phyloP scores from a whole-genome alignment of 2,113 vertebrate genomes.

The Catharus minimus region DNA sequence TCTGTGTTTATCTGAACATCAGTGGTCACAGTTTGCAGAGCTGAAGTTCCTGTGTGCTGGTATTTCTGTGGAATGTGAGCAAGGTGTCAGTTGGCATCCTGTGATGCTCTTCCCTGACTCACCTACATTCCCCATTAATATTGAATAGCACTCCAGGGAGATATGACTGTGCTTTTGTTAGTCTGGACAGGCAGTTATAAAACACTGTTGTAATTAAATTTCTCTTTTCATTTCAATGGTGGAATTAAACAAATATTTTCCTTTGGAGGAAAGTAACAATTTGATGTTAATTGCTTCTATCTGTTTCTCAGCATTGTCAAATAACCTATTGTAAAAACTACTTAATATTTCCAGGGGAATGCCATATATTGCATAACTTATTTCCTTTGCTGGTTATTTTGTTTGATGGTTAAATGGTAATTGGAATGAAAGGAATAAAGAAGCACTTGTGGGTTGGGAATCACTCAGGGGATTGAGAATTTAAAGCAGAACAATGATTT shows the following conservation, averaged over 20 bases:
- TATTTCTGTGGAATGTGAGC: neutral
- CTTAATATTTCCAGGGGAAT: conserved; percentile 42
- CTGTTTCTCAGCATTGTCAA: conserved; percentile 30
- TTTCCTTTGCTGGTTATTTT: conserved; percentile 42
- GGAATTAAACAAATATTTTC: conserved; percentile 67
- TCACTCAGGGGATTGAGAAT: conserved; percentile 35
- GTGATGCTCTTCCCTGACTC: neutral
- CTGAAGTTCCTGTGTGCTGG: neutral
- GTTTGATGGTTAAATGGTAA: conserved; percentile 52
- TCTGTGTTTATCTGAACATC: neutral
- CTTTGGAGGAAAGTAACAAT: conserved; percentile 56
- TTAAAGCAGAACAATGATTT: conserved; percentile 48
- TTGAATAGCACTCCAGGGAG: neutral
- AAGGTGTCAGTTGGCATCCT: neutral
- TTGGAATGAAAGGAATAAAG: conserved; percentile 48
- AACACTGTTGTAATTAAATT: conserved; percentile 48
- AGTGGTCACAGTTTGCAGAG: neutral
- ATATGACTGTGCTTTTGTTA: neutral
- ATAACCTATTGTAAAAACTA: conserved; percentile 23
- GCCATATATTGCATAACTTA: conserved; percentile 33
- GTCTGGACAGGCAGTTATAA: conserved; percentile 19
- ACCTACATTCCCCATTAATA: neutral
- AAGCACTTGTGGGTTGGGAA: conserved; percentile 34
- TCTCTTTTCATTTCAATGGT: conserved; percentile 43
- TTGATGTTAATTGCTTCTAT: conserved; percentile 62